These are phyloP conservation scores for Halocynthia aurantium DNA, from an alignment of 23 tunicate genomes.

Conservation along the genomic window DNA sequence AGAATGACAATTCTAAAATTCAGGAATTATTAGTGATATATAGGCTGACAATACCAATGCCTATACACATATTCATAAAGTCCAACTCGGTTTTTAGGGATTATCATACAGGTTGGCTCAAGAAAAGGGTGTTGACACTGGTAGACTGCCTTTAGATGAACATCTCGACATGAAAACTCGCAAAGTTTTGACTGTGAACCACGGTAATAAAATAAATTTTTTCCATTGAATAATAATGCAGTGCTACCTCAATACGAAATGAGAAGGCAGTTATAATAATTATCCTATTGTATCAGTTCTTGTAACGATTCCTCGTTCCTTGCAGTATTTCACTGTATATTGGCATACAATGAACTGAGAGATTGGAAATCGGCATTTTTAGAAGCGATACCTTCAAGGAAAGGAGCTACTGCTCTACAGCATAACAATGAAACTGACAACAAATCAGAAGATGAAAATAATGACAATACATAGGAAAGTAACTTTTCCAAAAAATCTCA, in stretches of 20 bases:
- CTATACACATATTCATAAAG: neutral
- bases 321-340: conserved; percentile 70
- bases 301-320: neutral
- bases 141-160: conserved; percentile 72
- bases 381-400: conserved; percentile 65
- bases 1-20: too few species aligned
- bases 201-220: conserved; percentile 36
- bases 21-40: too few species aligned
- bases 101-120: conserved; percentile 47
- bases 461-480: too few species aligned
- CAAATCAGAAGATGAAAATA: too few species aligned
- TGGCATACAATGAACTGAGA: conserved; percentile 42
- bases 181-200: conserved; percentile 83
- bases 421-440: too few species aligned
- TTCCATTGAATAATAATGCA: too few species aligned
- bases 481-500: too few species aligned
- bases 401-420: conserved; percentile 18
- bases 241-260: too few species aligned
- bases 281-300: neutral
- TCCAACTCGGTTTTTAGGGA: conserved; percentile 35
- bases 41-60: too few species aligned
- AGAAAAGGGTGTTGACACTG: conserved; percentile 38
- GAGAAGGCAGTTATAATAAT: too few species aligned
- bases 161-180: conserved; percentile 76
- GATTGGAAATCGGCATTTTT: conserved; percentile 81